These are phyloP conservation scores for Balanococcus diminutus DNA, from an alignment of 2,888 invertebrate species.

Conservation along the genomic window DNA sequence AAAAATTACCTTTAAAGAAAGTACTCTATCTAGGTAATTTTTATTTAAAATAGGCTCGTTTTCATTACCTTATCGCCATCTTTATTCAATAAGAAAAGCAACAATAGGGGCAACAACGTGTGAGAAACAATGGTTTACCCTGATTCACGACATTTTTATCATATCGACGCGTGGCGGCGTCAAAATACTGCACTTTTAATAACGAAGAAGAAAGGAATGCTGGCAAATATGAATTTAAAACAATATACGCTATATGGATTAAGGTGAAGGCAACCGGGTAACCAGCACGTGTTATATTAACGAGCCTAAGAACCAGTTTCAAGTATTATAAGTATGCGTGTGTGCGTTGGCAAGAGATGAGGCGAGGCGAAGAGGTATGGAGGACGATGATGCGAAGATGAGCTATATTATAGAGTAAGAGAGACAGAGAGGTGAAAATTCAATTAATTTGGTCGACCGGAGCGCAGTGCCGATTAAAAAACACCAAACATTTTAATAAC, in stretches of 20 bases:
- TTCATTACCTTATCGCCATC: background rate
- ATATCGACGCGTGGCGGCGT: background rate
- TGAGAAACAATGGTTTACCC: background rate
- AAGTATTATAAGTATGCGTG: background rate
- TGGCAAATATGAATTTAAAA: background rate
- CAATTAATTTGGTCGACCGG: background rate
- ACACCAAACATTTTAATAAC: background rate
- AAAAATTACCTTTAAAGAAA: background rate
- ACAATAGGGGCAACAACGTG: too few species aligned
- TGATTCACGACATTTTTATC: background rate
- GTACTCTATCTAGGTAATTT: too few species aligned
- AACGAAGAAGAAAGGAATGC: background rate
- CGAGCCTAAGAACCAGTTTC: background rate
- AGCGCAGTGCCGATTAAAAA: background rate
- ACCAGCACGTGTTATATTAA: slow-evolving; percentile 5
- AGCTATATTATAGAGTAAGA: background rate
- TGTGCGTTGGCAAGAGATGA: background rate
- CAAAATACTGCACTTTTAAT: background rate
- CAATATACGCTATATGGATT: background rate
- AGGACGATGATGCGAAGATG: background rate
- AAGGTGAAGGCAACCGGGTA: slow-evolving; percentile 11
- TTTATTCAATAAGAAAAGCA: too few species aligned
- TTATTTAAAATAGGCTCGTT: background rate
- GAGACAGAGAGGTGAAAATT: background rate
- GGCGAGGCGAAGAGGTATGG: background rate